A percentile compares a stretch with the other conserved stretches of the same genome.
phyloP scores from a whole-genome alignment of 2,797 vertebrate species.

The Diplodus puntazzo region DNA sequence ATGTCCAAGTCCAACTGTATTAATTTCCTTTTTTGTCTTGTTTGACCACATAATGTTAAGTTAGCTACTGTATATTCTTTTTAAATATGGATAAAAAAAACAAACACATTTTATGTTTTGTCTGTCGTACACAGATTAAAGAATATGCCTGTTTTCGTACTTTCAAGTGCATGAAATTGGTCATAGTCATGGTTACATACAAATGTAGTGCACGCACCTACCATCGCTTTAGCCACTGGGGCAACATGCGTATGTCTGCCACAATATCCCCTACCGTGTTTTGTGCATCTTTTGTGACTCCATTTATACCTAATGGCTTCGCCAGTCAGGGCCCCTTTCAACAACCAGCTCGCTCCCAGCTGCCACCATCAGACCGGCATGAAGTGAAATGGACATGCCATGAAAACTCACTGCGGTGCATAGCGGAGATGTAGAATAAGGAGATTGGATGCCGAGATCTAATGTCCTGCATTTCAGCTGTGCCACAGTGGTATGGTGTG shows the following conservation, averaged over 20 bases:
- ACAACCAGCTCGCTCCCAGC: slow-evolving; percentile 45
- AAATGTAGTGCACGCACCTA: background rate
- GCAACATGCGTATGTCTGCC: slow-evolving; percentile 13
- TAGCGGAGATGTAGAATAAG: slow-evolving; percentile 68
- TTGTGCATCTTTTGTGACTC: slow-evolving; percentile 57
- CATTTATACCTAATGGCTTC: slow-evolving; percentile 51
- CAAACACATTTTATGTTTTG: background rate
- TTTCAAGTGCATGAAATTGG: background rate
- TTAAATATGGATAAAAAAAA: background rate
- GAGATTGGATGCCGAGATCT: slow-evolving; percentile 60
- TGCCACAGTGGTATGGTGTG: slow-evolving; percentile 63
- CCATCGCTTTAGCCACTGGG: slow-evolving; percentile 1
- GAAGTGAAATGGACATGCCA: slow-evolving; percentile 53
- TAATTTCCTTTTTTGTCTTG: background rate
- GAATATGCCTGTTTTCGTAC: background rate
- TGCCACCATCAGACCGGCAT: slow-evolving; percentile 45
- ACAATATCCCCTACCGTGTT: slow-evolving; percentile 28
- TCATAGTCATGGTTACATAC: background rate
- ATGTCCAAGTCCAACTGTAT: background rate
- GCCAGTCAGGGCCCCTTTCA: slow-evolving; percentile 35
- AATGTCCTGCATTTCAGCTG: slow-evolving; percentile 74
- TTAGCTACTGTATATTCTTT: background rate
- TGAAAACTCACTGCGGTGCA: slow-evolving; percentile 51
- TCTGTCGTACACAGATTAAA: background rate
- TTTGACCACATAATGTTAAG: background rate